Conservation (phyloP, 2,113 vertebrate species). For the Hypanus sabinus region DNA sequence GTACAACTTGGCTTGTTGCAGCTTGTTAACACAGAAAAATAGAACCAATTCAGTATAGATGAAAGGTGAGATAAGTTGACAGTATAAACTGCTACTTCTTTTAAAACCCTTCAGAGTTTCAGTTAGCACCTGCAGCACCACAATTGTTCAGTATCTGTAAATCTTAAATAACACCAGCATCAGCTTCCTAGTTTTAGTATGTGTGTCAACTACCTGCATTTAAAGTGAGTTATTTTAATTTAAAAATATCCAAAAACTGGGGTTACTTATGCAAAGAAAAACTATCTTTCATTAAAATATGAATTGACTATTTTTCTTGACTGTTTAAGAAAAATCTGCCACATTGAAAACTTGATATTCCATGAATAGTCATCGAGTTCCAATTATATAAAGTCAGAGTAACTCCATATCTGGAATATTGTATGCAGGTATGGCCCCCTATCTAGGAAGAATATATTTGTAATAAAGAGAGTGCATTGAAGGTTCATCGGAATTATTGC, state of each 20-base stretch:
- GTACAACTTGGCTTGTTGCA: conserved; percentile 51
- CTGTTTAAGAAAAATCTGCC: not conserved
- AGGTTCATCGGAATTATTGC: no score
- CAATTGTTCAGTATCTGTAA: conserved; percentile 44
- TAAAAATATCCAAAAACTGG: not conserved
- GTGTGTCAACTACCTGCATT: not conserved
- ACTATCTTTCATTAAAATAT: not conserved
- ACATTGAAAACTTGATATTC: not conserved
- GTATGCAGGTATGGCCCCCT: no score
- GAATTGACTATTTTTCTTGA: not conserved
- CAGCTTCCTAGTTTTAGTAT: not conserved
- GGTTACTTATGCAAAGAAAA: not conserved
- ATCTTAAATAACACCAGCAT: conserved; percentile 49
- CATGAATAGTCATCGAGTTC: no score
- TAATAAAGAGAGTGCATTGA: no score
- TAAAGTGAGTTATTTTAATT: not conserved
- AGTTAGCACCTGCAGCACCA: conserved; percentile 54
- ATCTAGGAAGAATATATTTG: no score
- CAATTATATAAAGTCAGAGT: no score
- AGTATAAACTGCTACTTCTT: conserved; percentile 52
- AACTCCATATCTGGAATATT: no score
- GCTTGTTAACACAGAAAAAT: conserved; percentile 56
- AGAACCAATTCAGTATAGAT: conserved; percentile 55
- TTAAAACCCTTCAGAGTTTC: conserved; percentile 48
- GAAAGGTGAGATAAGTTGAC: conserved; percentile 63